These are phyloP conservation scores for Poeciliopsis turrubarensis DNA, from an alignment of 2,113 vertebrate genomes.

Conservation along the genomic window DNA sequence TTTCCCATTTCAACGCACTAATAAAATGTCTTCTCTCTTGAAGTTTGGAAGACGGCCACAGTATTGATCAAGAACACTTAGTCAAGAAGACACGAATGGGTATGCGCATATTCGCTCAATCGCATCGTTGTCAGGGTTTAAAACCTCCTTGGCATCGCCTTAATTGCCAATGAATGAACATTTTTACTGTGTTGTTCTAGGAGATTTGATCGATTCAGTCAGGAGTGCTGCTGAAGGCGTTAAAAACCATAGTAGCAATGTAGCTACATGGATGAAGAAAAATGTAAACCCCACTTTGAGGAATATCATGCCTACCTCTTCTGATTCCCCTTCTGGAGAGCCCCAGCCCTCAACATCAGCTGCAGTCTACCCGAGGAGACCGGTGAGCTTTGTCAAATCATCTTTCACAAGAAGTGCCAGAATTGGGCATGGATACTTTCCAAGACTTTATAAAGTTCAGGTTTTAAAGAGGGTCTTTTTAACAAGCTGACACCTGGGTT, in stretches of 20 bases:
- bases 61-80: slow-evolving; percentile 59
- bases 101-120: slow-evolving; percentile 40
- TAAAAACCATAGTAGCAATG: slow-evolving; percentile 73
- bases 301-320: slow-evolving; percentile 67
- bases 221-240: slow-evolving; percentile 79
- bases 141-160: rapidly evolving
- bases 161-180: neutral
- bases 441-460: neutral
- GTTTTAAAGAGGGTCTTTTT: neutral
- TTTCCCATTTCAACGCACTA: neutral
- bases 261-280: slow-evolving; percentile 77
- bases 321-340: slow-evolving; percentile 44
- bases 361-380: slow-evolving; percentile 49
- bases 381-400: slow-evolving; percentile 44
- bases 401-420: neutral
- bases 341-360: slow-evolving; percentile 57
- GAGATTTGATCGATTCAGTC: slow-evolving; percentile 76
- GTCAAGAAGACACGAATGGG: slow-evolving; percentile 81
- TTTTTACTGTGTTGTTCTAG: slow-evolving; percentile 44
- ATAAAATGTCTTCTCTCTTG: neutral
- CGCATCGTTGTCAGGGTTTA: rapidly evolving
- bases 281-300: slow-evolving; percentile 71
- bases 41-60: slow-evolving; percentile 77
- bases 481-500: neutral
- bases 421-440: neutral